Percentiles rank a stretch among this genome's conserved stretches.
These are phyloP conservation scores for Oxyteleia sp. DNA, from an alignment of 2,888 invertebrate species.

Conservation along the genomic window DNA sequence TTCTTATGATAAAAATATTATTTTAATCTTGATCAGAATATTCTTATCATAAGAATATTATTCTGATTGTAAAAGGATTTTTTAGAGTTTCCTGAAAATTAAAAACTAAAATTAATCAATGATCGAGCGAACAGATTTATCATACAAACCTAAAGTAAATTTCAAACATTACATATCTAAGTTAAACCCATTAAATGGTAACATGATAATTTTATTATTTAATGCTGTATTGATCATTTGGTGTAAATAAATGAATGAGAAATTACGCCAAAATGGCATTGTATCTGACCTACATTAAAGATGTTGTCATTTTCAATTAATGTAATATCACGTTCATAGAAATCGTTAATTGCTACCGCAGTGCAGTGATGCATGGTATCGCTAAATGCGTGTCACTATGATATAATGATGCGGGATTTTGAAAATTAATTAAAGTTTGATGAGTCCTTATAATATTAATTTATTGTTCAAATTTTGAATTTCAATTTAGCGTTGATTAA, in stretches of 20 bases:
- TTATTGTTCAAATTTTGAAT: conserved; percentile 37
- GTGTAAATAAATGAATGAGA: no score
- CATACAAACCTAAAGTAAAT: no score
- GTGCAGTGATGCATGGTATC: conserved; percentile 41
- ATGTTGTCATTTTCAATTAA: conserved; percentile 68
- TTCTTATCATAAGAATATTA: no score
- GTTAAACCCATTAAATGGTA: no score
- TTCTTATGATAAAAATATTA: no score
- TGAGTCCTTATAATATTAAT: conserved; percentile 35
- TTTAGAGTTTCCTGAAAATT: no score
- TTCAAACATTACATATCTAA: no score
- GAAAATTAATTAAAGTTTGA: conserved; percentile 63
- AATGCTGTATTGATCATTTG: background rate
- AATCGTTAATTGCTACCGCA: conserved; percentile 56
- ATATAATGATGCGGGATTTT: conserved; percentile 41
- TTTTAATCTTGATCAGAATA: no score
- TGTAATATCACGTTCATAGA: conserved; percentile 57
- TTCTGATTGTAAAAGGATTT: no score
- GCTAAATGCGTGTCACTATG: conserved; percentile 44
- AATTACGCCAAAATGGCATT: conserved; percentile 28
- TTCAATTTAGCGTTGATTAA: conserved; percentile 39
- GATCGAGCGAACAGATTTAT: no score
- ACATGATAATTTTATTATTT: no score
- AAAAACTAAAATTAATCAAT: no score
- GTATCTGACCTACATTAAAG: conserved; percentile 54